Percentiles rank a stretch among this genome's conserved stretches.
These are phyloP conservation scores for Drosophila tripunctata DNA, from an alignment of 2,888 invertebrate genomes.

Conservation along the genomic window DNA sequence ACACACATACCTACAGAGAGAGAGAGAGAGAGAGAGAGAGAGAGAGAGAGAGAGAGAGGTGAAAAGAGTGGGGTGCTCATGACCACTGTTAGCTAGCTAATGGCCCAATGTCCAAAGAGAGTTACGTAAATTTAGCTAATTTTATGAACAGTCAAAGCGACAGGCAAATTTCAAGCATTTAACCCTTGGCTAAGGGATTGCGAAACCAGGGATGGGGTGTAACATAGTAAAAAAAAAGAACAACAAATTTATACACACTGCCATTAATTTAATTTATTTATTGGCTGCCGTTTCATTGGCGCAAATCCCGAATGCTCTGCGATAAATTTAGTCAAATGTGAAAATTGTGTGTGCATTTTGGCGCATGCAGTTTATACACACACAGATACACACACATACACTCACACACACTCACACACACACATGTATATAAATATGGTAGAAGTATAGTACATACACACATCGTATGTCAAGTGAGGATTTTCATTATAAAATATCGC, in stretches of 20 bases:
- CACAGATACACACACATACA: constrained; percentile 23
- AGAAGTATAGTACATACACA: constrained; percentile 19
- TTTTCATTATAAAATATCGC: constrained; percentile 83
- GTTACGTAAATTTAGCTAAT: constrained; percentile 69
- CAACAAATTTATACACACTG: constrained; percentile 41
- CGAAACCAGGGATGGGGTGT: background rate
- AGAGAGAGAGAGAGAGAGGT: background rate
- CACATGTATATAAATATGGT: constrained; percentile 17
- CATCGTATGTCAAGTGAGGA: constrained; percentile 70
- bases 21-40: background rate
- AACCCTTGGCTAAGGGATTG: constrained; percentile 40
- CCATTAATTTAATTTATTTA: constrained; percentile 84
- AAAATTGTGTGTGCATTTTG: constrained; percentile 82
- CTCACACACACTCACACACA: constrained; percentile 31
- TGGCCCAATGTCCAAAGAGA: constrained; percentile 47
- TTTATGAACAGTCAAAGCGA: constrained; percentile 62
- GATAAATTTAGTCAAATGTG: constrained; percentile 83
- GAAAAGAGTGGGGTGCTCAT: background rate
- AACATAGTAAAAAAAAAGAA: constrained; percentile 41
- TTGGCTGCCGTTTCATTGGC: constrained; percentile 84
- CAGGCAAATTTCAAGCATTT: constrained; percentile 35
- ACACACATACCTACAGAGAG: constrained; percentile 17
- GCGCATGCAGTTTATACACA: constrained; percentile 60
- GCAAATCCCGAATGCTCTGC: constrained; percentile 75
- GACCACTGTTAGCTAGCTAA: constrained; percentile 65